phyloP scores from a whole-genome alignment of 2,113 vertebrate genomes.

The Ailuropoda melanoleuca region DNA sequence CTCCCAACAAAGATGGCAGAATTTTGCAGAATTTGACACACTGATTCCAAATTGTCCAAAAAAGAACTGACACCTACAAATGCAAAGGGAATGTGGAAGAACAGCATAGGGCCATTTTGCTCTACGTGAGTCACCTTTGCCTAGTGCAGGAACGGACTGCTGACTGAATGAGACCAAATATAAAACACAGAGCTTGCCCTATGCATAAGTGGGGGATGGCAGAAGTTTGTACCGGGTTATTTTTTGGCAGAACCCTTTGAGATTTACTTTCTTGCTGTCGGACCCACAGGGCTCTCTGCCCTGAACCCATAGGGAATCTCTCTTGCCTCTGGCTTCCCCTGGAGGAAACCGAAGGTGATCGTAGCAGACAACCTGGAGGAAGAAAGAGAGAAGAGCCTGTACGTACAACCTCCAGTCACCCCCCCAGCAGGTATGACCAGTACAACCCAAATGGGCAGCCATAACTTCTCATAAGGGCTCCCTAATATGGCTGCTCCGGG shows the following conservation, averaged over 20 bases:
- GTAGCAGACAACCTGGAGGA: background rate
- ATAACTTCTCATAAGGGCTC: background rate
- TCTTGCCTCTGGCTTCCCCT: background rate
- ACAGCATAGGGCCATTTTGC: accelerated
- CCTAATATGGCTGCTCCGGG: no score
- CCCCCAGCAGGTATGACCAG: background rate
- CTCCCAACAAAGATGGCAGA: background rate
- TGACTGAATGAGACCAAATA: no score
- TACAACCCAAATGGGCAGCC: accelerated
- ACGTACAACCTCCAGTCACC: background rate
- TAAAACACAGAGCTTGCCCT: background rate
- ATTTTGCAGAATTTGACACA: accelerated
- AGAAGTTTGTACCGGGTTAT: background rate
- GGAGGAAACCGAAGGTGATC: background rate
- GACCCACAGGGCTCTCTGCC: background rate
- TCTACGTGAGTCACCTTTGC: background rate
- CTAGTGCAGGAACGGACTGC: background rate
- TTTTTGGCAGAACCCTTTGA: background rate
- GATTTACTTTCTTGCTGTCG: background rate
- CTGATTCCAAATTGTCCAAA: accelerated
- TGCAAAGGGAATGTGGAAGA: accelerated
- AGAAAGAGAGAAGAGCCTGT: accelerated
- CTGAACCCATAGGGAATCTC: background rate
- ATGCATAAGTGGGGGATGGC: accelerated
- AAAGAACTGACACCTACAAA: background rate